Percentiles rank a stretch among this genome's conserved stretches.
These are phyloP conservation scores for Wasmannia auropunctata DNA, from an alignment of 1,140 invertebrate genomes.

Conservation along the genomic window DNA sequence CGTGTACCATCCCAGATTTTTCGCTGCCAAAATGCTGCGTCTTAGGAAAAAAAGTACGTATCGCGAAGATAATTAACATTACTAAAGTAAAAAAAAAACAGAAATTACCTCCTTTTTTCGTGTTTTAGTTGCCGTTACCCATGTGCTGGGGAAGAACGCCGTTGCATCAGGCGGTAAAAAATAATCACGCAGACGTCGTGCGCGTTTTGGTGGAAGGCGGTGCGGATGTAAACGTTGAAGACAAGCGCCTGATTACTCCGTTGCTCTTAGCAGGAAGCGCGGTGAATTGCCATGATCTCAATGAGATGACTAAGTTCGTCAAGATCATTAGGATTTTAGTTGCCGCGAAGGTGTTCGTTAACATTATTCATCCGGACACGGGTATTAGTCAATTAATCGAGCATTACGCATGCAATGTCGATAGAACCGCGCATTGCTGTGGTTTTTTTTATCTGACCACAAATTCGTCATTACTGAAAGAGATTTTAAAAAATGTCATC, in stretches of 20 bases:
- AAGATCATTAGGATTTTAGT: slow-evolving; percentile 51
- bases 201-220: slow-evolving; percentile 59
- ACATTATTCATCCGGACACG: slow-evolving; percentile 44
- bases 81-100: too few relatives aligned
- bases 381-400: slow-evolving; percentile 34
- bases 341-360: not conserved
- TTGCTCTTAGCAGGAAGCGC: slow-evolving; percentile 56
- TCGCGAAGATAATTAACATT: not conserved
- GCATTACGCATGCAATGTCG: not conserved
- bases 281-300: slow-evolving; percentile 10
- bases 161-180: slow-evolving; percentile 75
- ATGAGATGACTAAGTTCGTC: slow-evolving; percentile 60
- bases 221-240: slow-evolving; percentile 42
- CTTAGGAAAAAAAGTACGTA: slow-evolving; percentile 39
- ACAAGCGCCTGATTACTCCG: slow-evolving; percentile 34
- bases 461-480: not conserved
- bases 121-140: slow-evolving; percentile 62
- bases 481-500: not conserved
- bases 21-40: not conserved
- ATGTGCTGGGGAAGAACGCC: slow-evolving; percentile 75
- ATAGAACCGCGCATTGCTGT: not conserved
- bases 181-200: slow-evolving; percentile 70
- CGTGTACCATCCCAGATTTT: not conserved
- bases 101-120: not conserved
- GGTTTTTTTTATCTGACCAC: not conserved